Evolutionary conservation across 1,140 invertebrate species (phyloP).

Genomic region (Leptinotarsa texana): DNA sequence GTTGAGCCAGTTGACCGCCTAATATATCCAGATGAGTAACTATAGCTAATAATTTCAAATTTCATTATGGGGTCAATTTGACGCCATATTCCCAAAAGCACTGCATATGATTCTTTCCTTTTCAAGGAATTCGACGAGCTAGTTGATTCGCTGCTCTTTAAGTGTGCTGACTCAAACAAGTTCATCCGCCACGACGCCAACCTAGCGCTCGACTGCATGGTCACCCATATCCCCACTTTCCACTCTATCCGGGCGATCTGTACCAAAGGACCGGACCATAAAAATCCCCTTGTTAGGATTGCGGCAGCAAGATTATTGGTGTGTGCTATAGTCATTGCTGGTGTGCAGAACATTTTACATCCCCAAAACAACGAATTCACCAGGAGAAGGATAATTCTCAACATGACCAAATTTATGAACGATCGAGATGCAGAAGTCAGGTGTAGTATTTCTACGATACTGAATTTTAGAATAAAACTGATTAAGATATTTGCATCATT

Average conservation of each 20-base stretch:
- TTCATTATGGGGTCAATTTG: no score
- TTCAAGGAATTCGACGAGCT: conserved; percentile 67
- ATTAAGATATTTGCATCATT: no score
- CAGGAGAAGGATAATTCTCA: conserved; percentile 47
- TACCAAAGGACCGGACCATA: conserved; percentile 52
- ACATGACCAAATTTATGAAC: conserved; percentile 49
- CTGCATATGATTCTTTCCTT: neutral
- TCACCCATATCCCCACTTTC: conserved; percentile 59
- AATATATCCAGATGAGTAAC: no score
- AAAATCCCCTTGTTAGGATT: conserved; percentile 49
- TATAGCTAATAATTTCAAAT: no score
- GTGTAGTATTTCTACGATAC: conserved; percentile 35
- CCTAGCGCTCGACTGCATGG: conserved; percentile 62
- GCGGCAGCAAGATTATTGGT: conserved; percentile 48
- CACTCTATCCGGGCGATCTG: conserved; percentile 52
- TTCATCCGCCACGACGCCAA: conserved; percentile 70
- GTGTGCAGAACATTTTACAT: conserved; percentile 43
- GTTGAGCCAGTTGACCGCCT: no score
- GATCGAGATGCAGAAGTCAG: conserved; percentile 50
- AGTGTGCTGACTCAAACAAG: conserved; percentile 66
- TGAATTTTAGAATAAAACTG: neutral
- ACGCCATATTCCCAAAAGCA: no score
- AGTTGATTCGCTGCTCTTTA: conserved; percentile 61
- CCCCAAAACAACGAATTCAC: conserved; percentile 45
- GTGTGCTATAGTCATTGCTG: conserved; percentile 50